Evolutionary conservation across 1,140 invertebrate species (phyloP).

Genomic region (Diorhabda sublineata): DNA sequence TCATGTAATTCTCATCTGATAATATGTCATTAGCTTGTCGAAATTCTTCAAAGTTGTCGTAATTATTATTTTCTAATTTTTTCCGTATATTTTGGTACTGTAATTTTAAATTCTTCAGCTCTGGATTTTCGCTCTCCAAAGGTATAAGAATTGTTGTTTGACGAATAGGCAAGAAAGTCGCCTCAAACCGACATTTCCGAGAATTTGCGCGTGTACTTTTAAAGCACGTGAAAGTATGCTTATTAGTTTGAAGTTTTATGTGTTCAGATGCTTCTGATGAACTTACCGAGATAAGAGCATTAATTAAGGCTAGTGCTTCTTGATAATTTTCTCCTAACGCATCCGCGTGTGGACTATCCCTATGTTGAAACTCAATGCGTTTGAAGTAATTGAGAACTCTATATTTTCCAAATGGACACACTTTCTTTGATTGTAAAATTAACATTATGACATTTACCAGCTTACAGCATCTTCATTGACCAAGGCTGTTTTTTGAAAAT

Average conservation of each 20-base stretch:
- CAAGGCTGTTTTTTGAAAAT: slow-evolving; percentile 36
- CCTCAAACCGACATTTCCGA: slow-evolving; percentile 40
- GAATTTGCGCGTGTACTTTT: slow-evolving; percentile 28
- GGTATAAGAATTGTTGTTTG: slow-evolving; percentile 33
- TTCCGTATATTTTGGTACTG: slow-evolving; percentile 23
- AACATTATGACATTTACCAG: slow-evolving; percentile 35
- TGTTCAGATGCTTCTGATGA: slow-evolving; percentile 31
- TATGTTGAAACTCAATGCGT: slow-evolving; percentile 50
- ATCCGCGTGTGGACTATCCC: slow-evolving; percentile 41
- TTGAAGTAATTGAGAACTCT: slow-evolving; percentile 41
- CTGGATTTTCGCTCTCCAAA: slow-evolving; percentile 22
- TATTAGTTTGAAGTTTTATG: slow-evolving; percentile 34
- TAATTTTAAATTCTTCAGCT: slow-evolving; percentile 22
- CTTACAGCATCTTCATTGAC: slow-evolving; percentile 48
- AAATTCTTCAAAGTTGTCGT: neutral
- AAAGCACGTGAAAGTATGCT: slow-evolving; percentile 36
- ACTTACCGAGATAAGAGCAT: slow-evolving; percentile 29
- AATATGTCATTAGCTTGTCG: neutral
- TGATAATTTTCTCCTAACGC: slow-evolving; percentile 11
- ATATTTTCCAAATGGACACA: slow-evolving; percentile 32
- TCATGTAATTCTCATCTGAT: neutral
- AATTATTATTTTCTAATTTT: slow-evolving; percentile 30
- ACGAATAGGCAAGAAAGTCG: slow-evolving; percentile 36
- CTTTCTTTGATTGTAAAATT: slow-evolving; percentile 25
- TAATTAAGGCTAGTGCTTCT: slow-evolving; percentile 18